Evolutionary conservation across 37 sponge, comb jelly and placozoan species (phyloP), one percentile per base, ranked within the genome.

Genomic region (Geodia barretti): DNA sequence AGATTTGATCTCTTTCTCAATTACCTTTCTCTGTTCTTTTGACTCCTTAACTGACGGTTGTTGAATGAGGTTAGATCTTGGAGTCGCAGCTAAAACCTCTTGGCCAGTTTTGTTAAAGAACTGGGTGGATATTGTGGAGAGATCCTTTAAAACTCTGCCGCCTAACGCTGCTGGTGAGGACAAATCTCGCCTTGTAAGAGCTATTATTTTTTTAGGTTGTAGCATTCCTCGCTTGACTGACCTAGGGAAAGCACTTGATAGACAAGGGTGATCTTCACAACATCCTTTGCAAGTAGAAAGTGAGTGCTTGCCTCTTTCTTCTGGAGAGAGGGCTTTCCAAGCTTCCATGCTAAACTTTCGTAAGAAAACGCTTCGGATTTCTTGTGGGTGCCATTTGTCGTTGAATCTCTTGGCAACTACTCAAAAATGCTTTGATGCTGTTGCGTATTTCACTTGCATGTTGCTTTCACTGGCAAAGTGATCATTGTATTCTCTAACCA

Each of bases 151-250:
- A 26, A 64, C 66, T 14, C 39, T 37, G 24, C n/a, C 25, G 21
- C 39, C 78, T 38, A 62, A 77, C 39, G 20, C 28, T 77, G 26
- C 41, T 77, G 78, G 78, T 39, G 64, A 63, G 19, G 40, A 64
- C 17, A 77, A 35, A 29, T 73, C 74, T 21, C 37, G 7, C 28
- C 41, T 58, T 36, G 24, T 40, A 28, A 73, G 37, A 4, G 3
- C 8, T 11, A 73, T 73, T 8, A 20, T 43, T 43, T n/a, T 21
- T 73, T 23, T 20, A 21, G 25, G 58, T 47, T 47, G 7, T 47
- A 14, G 7, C 54, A 47, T 47, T 47, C 54, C 54, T 17, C 54
- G 54, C 14, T 47, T 43, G 23, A 3, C 19, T 41, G 3, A 21
- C 29, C 5, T 36, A 3, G 74, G 74, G 31, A 73, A 73, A 7